Base-by-base conservation (phyloP, 2,113 vertebrate species). In the Burhinus oedicnemus region DNA sequence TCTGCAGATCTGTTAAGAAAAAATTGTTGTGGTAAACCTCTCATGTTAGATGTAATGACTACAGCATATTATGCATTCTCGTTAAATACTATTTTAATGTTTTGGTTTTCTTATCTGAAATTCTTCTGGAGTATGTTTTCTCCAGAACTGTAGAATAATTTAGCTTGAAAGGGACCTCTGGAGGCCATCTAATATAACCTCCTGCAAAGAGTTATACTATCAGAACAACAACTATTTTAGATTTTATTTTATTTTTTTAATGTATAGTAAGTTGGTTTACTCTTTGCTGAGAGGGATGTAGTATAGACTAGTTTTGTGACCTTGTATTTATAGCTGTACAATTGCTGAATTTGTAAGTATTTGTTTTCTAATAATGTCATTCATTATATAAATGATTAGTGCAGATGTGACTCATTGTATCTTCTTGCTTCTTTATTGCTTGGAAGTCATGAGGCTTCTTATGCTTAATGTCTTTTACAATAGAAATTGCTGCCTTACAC, bases 341-440 rank as follows among this genome's bases (percentile, higher is more conserved):
- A 17, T 27, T 87, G 58, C 69, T 76, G 45, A 42, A 42, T 91
- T 69, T 89, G 38, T 75, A 75, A 77, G 58, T 81, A 22, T 82
- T 87, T 79, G 38, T 91, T 91, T 93, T 83, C 75, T 92, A 84
- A 94, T 94, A 68, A 85, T 80, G 68, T 47, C 40, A 61, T 86
- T 96, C 65, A 72, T 87, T 83, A 36, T 66, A 45, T 14, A 69
- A 87, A 65, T 76, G 42, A 57, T 45, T 22, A 72, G 68, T 88
- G 64, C 52, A 85, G 69, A 22, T 83, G 54, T 91, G 65, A 83
- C 61, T 95, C 78, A n/a, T 58, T 80, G 40, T 38, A 51, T 74
- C 45, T 79, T 62, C 36, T 60, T 62, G 27, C 69, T 87, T 9
- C 57, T 57, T 85, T 83, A 49, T 54, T 72, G 40, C 91, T 60